phyloP scores from a whole-genome alignment of 2,113 vertebrate species.

The Nasalis larvatus region DNA sequence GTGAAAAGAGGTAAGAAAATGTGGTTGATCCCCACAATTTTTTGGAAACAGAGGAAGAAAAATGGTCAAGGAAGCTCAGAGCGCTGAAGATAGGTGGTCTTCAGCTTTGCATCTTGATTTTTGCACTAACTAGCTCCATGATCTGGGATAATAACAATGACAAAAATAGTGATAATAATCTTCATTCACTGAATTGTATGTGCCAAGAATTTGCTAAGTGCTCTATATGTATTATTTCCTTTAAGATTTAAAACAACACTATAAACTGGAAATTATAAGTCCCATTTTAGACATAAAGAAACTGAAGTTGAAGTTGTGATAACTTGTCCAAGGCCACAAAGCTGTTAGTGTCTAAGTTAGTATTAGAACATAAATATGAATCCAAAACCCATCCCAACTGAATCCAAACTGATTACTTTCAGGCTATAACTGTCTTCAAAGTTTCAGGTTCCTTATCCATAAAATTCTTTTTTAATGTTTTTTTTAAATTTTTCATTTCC shows the following conservation, averaged over 20 bases:
- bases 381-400: not conserved
- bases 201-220: not conserved
- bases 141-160: not conserved
- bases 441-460: not conserved
- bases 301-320: not conserved
- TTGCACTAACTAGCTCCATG: not conserved
- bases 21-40: not conserved
- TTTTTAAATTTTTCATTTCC: too few species aligned
- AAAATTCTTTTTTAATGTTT: not conserved
- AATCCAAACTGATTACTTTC: not conserved
- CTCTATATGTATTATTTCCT: not conserved
- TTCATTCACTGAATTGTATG: not conserved
- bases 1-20: not conserved
- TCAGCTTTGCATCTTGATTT: not conserved
- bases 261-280: not conserved
- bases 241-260: not conserved
- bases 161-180: not conserved
- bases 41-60: not conserved
- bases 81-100: not conserved
- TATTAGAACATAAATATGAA: not conserved
- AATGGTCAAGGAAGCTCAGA: not conserved
- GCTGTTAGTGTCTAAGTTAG: not conserved
- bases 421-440: not conserved
- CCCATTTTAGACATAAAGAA: not conserved
- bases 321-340: not conserved